Evolutionary conservation across 2,113 vertebrate genomes (phyloP), one percentile per base, ranked within the genome.

Genomic region (Oncorhynchus keta): DNA sequence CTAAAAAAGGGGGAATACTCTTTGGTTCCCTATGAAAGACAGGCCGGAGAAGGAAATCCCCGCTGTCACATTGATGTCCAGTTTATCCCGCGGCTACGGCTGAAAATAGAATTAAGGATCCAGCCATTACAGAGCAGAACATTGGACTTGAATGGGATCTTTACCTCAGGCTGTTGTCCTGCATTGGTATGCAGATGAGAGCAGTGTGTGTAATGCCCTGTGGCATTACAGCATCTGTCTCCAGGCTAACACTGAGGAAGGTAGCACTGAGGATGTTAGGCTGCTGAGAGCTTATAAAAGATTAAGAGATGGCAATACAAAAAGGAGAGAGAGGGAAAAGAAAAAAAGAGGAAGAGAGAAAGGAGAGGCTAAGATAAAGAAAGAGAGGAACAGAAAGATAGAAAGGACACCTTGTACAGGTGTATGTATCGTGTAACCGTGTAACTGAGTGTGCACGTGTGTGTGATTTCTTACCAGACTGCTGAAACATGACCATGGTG

Each of bases 401-500:
- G 13, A 51, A 16, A 55, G 16, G 51, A 4, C 16, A 14, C 51
- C 16, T 55, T 48, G 77, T 61, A n/a, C 18, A 61, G 4, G 59
- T 49, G 61, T 24, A 39, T 49, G 72, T 64, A 30, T 62, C 39
- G 20, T 39, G 72, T 24, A 24, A 24, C 1, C 1, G 24, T 1
- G 24, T 24, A 62, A 22, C 35, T 73, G 59, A 9, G 32, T 45
- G 62, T 65, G 62, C 32, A 5, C 48, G 73, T 74, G 62, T n/a
- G 28, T 5, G 4, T 39, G 30, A 13, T 16, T 18, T 76, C 93
- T 82, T 90, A 99, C 97, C 97, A 86, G 95, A 90, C 83, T 96
- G 97, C 80, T 99, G 98, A 88, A 97, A 97, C 95, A 97, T 95
- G 84, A 96, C 94, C 95, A 97, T 93, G 84, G 94, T 97, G 88